Percentiles rank a stretch among this genome's conserved stretches.
phyloP scores from a whole-genome alignment of 1,140 invertebrate species.

The Belonocnema kinseyi region DNA sequence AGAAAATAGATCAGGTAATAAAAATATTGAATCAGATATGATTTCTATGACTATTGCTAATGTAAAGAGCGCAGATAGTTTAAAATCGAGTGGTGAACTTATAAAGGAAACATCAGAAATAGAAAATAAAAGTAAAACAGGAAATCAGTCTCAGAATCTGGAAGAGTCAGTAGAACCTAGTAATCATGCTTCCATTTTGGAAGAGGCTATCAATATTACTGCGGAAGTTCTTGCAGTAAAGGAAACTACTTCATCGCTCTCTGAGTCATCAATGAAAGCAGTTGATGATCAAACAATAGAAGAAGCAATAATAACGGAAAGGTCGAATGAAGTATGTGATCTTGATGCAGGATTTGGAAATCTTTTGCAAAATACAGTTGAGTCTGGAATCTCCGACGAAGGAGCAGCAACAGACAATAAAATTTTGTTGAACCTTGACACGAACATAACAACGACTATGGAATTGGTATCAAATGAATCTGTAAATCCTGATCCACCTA shows the following conservation, averaged over 20 bases:
- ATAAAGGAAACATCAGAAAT: not conserved
- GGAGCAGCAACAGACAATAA: constrained; percentile 63
- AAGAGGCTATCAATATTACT: constrained; percentile 1
- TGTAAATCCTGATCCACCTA: constrained; percentile 12
- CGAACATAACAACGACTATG: constrained; percentile 71
- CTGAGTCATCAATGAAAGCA: constrained; percentile 46
- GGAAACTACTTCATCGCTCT: constrained; percentile 30
- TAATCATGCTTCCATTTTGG: not conserved
- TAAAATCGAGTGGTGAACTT: not conserved
- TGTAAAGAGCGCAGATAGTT: not conserved
- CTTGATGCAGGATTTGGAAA: constrained; percentile 63
- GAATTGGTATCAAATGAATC: constrained; percentile 57
- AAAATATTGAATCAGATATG: not conserved
- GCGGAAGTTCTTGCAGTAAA: not conserved
- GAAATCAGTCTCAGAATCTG: not conserved
- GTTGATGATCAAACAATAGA: constrained; percentile 18
- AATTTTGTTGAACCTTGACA: constrained; percentile 72
- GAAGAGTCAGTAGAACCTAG: constrained; percentile 15
- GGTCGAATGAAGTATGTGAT: constrained; percentile 59
- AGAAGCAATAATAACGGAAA: constrained; percentile 33
- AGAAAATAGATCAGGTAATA: not conserved
- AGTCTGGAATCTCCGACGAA: constrained; percentile 51
- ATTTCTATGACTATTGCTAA: too few relatives aligned
- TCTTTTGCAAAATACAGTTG: constrained; percentile 55
- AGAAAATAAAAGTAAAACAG: constrained; percentile 33